Evolutionary conservation across 2,888 invertebrate species (phyloP).

Genomic region (Tethea ocularis): DNA sequence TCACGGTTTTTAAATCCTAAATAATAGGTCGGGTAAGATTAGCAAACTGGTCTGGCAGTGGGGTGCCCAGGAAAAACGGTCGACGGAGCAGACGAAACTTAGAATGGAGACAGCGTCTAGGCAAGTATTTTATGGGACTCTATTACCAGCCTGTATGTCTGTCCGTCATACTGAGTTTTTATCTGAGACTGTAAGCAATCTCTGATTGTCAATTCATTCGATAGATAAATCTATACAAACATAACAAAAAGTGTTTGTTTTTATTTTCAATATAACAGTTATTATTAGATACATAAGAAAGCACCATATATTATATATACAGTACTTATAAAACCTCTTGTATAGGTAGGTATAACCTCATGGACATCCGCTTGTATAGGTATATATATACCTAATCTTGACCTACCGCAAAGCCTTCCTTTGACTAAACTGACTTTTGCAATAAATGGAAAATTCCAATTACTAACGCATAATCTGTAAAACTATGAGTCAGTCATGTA

Average conservation of each 20-base stretch:
- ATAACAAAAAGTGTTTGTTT: no score
- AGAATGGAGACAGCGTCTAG: constrained; percentile 1
- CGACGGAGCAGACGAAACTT: not conserved
- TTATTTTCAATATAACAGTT: no score
- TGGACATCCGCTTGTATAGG: not conserved
- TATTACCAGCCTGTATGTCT: not conserved
- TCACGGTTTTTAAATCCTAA: not conserved
- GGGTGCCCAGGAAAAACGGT: not conserved
- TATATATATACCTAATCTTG: not conserved
- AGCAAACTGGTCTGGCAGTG: not conserved
- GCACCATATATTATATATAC: no score
- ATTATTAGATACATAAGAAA: no score
- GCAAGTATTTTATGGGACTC: not conserved
- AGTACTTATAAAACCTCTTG: no score
- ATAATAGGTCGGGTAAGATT: not conserved
- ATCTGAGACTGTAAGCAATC: no score
- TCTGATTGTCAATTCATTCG: no score
- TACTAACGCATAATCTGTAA: no score
- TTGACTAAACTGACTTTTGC: not conserved
- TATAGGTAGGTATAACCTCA: no score
- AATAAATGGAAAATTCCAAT: not conserved
- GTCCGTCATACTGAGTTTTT: not conserved
- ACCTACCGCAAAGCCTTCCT: not conserved
- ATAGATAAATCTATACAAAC: no score
- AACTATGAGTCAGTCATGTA: not conserved